Base-by-base conservation (phyloP, 2,113 vertebrate genomes). In the Sakesphorus luctuosus region DNA sequence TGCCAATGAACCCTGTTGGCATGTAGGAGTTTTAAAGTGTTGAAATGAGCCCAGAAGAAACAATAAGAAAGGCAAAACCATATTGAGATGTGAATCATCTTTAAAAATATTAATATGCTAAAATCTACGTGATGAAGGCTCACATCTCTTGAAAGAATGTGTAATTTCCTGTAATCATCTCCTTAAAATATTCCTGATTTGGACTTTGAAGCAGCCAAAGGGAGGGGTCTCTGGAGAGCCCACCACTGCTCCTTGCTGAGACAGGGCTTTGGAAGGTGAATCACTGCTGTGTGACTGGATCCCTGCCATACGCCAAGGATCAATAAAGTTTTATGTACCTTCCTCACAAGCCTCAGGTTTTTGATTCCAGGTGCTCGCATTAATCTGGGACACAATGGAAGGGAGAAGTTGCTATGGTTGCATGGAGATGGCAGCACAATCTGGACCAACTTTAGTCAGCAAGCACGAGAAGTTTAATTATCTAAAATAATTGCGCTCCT, bases 251-350 rank as follows among this genome's bases (percentile, higher is more conserved):
- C 93, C 76, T 84, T 93, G 83, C 85, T 96, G 90, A 96, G 92
- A 46, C 53, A 92, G 92, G 71, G 66, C 76, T 97, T 84, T 90
- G 83, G 69, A 18, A 86, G 75, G 86, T 43, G 86, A 95, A 94
- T 89, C 92, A 82, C 90, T 92, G 94, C 93, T 17, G 6, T 59
- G 71, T 69, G 92, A 61, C 90, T 94, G 92, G 80, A 93, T 87
- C 92, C 76, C 26, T 75, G 90, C 90, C 90, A 61, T 29, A 44
- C 2, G 0, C 16, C 1, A 73, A 90, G 76, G 69, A 92, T 92
- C 93, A 78, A 89, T 92, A 84, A 95, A 75, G 44, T 89, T 96
- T 96, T 96, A 96, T 92, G 79, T 76, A 75, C 88, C 92, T 65
- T 61, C 71, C 66, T 89, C 8, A 1, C 90, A 69, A 90, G 61